Conservation (phyloP, 2,888 invertebrate genomes). For the Syrista parreyssii region DNA sequence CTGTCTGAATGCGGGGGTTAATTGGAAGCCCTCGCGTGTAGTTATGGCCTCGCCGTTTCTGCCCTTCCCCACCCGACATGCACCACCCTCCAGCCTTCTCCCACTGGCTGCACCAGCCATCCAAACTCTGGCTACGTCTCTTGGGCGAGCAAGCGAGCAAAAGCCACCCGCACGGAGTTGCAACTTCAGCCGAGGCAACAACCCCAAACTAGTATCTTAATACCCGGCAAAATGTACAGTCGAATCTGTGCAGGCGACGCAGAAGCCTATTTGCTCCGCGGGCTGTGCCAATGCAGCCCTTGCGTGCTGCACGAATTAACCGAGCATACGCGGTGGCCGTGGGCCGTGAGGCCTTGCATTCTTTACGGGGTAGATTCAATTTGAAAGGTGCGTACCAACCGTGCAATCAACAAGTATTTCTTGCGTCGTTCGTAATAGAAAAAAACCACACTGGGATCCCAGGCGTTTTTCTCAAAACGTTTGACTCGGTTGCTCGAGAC, state of each 20-base stretch:
- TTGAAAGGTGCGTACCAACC: too few species aligned
- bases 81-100: neutral
- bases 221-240: constrained; percentile 37
- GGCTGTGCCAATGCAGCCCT: constrained; percentile 1
- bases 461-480: neutral
- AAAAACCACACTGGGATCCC: neutral
- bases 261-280: constrained; percentile 11
- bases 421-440: too few species aligned
- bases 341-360: too few species aligned
- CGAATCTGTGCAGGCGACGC: constrained; percentile 35
- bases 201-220: constrained; percentile 39
- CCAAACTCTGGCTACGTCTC: too few species aligned
- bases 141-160: neutral
- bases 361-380: too few species aligned
- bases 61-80: neutral
- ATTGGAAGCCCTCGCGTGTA: constrained; percentile 49
- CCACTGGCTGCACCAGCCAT: neutral
- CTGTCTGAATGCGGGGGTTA: constrained; percentile 48
- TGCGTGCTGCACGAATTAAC: constrained; percentile 3
- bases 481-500: constrained; percentile 47
- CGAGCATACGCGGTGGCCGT: constrained; percentile 8
- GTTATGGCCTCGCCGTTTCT: constrained; percentile 22
- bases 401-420: too few species aligned
- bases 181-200: constrained; percentile 19
- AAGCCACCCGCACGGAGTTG: neutral